Evolutionary conservation across 2,797 vertebrate species (phyloP).

Genomic region (Lutjanus argentimaculatus): DNA sequence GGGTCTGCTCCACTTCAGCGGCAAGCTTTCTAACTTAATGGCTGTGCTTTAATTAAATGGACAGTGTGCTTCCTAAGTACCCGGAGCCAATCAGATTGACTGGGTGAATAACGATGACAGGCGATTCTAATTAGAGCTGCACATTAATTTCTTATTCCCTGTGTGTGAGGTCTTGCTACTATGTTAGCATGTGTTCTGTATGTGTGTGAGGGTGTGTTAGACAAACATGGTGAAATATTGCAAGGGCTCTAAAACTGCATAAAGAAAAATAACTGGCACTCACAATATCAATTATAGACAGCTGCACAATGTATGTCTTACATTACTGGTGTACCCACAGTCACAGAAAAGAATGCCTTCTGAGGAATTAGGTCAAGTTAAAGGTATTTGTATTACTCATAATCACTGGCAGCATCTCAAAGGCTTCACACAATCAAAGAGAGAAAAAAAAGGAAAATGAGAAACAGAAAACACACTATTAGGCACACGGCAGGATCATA

Average conservation of each 20-base stretch:
- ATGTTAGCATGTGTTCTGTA: constrained; percentile 33
- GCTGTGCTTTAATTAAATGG: constrained; percentile 57
- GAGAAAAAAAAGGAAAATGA: not conserved
- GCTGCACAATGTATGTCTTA: constrained; percentile 14
- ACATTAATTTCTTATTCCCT: constrained; percentile 51
- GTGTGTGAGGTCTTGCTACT: constrained; percentile 57
- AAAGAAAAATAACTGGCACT: constrained; percentile 27
- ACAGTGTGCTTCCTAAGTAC: constrained; percentile 37
- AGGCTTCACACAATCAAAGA: not conserved
- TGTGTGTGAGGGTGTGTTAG: constrained; percentile 15
- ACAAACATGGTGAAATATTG: constrained; percentile 35
- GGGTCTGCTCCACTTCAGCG: constrained; percentile 51
- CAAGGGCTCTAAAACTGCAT: constrained; percentile 14
- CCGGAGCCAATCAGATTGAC: constrained; percentile 59
- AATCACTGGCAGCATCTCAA: not conserved
- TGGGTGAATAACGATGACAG: constrained; percentile 44
- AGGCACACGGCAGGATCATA: too few species aligned
- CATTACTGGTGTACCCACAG: not conserved
- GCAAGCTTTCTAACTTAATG: constrained; percentile 35
- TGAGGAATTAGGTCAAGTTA: not conserved
- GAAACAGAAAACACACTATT: too few species aligned
- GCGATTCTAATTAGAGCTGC: constrained; percentile 43
- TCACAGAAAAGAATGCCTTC: not conserved
- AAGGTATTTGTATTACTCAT: not conserved
- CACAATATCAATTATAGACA: constrained; percentile 16